Percentiles rank a stretch among this genome's conserved stretches.
Evolutionary conservation across 2,113 vertebrate species (phyloP).

Genomic region (Aramus guarauna): DNA sequence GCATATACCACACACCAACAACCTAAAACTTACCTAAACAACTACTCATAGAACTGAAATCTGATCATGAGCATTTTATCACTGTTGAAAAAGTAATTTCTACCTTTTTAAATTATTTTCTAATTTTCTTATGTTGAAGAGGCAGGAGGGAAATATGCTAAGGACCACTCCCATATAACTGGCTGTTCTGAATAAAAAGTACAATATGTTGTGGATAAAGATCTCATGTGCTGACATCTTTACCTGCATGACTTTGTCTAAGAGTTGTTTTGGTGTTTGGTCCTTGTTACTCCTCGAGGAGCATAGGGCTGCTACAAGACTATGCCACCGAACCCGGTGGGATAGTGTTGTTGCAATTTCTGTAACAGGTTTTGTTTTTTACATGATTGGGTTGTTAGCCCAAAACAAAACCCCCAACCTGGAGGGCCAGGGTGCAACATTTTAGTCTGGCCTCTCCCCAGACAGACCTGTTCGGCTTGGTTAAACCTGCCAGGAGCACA

Average conservation of each 20-base stretch:
- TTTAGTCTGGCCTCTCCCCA: too few relatives aligned
- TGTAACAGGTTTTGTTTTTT: too few relatives aligned
- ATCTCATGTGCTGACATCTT: not conserved
- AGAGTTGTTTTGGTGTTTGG: too few relatives aligned
- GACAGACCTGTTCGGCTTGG: too few relatives aligned
- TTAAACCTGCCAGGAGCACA: too few relatives aligned
- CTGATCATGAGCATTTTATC: not conserved
- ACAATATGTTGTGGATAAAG: not conserved
- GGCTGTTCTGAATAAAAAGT: not conserved
- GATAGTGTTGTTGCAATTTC: too few relatives aligned
- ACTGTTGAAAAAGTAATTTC: not conserved
- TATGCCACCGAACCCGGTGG: too few relatives aligned
- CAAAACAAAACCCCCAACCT: too few relatives aligned
- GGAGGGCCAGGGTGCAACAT: too few relatives aligned
- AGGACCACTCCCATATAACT: not conserved
- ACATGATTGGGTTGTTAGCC: too few relatives aligned
- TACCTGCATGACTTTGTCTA: not conserved
- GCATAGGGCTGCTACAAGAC: too few relatives aligned
- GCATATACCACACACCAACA: not conserved
- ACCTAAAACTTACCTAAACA: not conserved
- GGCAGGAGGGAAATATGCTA: not conserved
- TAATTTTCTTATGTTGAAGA: not conserved
- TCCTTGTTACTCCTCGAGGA: too few relatives aligned
- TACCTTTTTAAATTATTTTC: not conserved
- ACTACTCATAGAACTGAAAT: not conserved